phyloP scores from a whole-genome alignment of 2,113 vertebrate genomes.

The Nannobrachium achirus region DNA sequence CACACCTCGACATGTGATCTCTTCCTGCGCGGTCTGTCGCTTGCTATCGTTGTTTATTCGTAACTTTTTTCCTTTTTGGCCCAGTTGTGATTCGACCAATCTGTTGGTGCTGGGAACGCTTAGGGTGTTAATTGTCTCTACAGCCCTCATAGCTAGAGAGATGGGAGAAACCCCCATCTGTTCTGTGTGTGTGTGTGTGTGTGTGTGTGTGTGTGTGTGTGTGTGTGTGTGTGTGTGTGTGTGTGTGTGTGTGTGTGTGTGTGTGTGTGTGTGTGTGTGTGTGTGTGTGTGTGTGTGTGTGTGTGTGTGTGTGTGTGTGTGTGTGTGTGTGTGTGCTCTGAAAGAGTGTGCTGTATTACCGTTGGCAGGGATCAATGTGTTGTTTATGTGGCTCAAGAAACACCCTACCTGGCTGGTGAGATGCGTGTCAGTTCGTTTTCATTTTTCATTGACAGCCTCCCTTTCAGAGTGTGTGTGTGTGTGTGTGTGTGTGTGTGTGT shows the following conservation, averaged over 20 bases:
- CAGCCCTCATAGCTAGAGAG: conserved; percentile 40
- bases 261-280: conserved; percentile 26
- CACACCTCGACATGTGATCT: conserved; percentile 55
- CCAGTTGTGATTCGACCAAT: conserved; percentile 55
- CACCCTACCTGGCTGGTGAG: conserved; percentile 24
- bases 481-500: background rate
- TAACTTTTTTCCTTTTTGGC: conserved; percentile 58
- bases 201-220: conserved; percentile 23
- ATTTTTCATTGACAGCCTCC: conserved; percentile 35
- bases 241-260: conserved; percentile 9
- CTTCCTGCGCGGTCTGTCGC: conserved; percentile 34
- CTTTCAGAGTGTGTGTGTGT: conserved; percentile 4
- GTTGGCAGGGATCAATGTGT: conserved; percentile 38
- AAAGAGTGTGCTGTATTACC: conserved; percentile 15
- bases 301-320: background rate
- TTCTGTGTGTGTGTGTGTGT: conserved; percentile 40
- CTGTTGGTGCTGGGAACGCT: conserved; percentile 57
- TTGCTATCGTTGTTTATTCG: background rate
- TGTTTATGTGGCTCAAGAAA: conserved; percentile 34
- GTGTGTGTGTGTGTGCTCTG: background rate
- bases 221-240: conserved; percentile 17
- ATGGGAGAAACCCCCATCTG: conserved; percentile 64
- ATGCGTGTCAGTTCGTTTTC: conserved; percentile 27
- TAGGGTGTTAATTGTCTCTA: conserved; percentile 64
- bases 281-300: conserved; percentile 16